Conservation (phyloP, 2,113 vertebrate species). For the Dasyornis broadbenti region DNA sequence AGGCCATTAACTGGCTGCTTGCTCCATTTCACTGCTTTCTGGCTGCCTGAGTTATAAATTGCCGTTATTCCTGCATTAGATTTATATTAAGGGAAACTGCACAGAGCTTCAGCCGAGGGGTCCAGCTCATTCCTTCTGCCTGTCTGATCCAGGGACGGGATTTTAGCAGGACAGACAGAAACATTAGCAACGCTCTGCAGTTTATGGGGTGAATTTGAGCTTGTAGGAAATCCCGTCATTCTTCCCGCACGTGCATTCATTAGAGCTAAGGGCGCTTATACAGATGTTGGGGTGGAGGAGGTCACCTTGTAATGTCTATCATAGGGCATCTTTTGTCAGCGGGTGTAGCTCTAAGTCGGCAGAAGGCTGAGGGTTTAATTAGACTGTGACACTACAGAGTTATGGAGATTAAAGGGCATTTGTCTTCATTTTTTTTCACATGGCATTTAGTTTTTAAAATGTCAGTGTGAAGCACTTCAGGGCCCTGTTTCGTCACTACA, state of each 20-base stretch:
- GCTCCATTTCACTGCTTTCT: background rate
- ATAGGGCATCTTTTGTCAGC: background rate
- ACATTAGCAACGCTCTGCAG: background rate
- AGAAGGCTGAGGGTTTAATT: background rate
- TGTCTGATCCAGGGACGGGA: background rate
- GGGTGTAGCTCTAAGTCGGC: background rate
- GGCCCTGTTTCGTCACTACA: conserved; percentile 1
- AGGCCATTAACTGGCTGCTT: background rate
- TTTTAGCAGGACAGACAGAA: conserved; percentile 15
- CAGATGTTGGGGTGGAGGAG: background rate
- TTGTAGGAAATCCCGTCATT: conserved; percentile 22
- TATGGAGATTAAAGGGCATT: conserved; percentile 5
- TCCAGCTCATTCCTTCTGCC: background rate
- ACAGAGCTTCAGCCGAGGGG: background rate
- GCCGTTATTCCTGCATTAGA: background rate
- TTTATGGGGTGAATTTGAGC: conserved; percentile 50
- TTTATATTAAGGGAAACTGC: background rate
- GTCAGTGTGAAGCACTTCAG: background rate
- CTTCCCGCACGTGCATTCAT: background rate
- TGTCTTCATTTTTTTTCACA: background rate
- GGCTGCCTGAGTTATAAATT: conserved; percentile 8
- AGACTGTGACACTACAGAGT: background rate
- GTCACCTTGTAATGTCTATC: background rate
- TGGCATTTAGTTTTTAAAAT: conserved; percentile 26
- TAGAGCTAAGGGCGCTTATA: background rate